Percentiles rank a stretch among this genome's conserved stretches.
These are phyloP conservation scores for Trinorchestia longiramus DNA, from an alignment of 1,140 invertebrate species.

Conservation along the genomic window DNA sequence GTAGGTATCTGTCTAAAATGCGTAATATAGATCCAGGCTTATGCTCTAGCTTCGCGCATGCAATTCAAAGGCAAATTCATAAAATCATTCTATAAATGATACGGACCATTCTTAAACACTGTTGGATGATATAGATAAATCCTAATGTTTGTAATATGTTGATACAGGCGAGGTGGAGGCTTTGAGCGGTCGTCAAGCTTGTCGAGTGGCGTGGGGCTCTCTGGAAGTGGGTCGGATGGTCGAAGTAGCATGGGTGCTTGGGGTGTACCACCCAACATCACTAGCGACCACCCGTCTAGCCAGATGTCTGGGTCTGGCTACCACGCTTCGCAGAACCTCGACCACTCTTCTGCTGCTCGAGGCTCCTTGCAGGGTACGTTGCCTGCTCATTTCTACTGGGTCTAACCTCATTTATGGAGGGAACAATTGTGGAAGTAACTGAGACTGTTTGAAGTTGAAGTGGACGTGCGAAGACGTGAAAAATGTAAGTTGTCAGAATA, in stretches of 20 bases:
- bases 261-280: conserved; percentile 52
- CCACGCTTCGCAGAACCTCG: conserved; percentile 1
- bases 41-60: too few species aligned
- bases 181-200: conserved; percentile 57
- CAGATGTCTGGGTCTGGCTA: conserved; percentile 44
- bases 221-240: conserved; percentile 58
- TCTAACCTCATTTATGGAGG: not conserved
- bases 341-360: conserved; percentile 24
- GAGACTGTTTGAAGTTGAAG: not conserved
- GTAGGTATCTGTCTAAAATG: too few species aligned
- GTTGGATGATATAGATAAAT: too few species aligned
- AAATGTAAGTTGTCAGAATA: too few species aligned
- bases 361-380: conserved; percentile 48
- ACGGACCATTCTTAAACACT: too few species aligned
- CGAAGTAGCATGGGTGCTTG: not conserved
- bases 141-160: not conserved
- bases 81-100: too few species aligned
- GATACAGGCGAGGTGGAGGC: not conserved
- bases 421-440: not conserved
- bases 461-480: too few species aligned
- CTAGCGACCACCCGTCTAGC: conserved; percentile 17
- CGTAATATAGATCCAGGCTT: too few species aligned
- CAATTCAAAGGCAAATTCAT: too few species aligned
- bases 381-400: not conserved
- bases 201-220: conserved; percentile 52